Evolutionary conservation across 2,797 vertebrate species (phyloP).

Genomic region (Cossypha caffra): DNA sequence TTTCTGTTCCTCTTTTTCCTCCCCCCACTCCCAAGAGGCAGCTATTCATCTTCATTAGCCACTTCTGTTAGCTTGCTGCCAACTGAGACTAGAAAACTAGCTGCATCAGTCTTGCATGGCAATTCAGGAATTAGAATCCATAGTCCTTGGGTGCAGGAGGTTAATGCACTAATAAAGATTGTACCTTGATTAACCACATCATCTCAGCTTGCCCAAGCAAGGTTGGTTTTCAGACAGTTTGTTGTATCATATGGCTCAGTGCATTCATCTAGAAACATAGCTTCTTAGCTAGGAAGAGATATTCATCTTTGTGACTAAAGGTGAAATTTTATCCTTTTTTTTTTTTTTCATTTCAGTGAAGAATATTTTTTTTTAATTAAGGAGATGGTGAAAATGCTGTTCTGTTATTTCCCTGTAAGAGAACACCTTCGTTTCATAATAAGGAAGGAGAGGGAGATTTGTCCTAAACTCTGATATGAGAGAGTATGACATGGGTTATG

Average conservation of each 20-base stretch:
- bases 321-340: not conserved
- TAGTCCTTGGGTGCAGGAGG: conserved; percentile 66
- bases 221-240: conserved; percentile 27
- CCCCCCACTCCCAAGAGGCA: conserved; percentile 42
- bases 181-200: conserved; percentile 67
- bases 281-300: not conserved
- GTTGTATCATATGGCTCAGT: conserved; percentile 4
- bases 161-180: conserved; percentile 71
- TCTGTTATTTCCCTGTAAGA: not conserved
- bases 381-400: not conserved
- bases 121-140: conserved; percentile 68
- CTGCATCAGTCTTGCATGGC: conserved; percentile 65
- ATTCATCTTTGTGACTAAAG: not conserved
- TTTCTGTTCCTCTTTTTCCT: conserved; percentile 10
- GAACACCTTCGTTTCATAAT: not conserved
- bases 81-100: conserved; percentile 49
- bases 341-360: not conserved
- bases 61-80: conserved; percentile 47
- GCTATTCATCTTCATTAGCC: conserved; percentile 60
- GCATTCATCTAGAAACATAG: not conserved
- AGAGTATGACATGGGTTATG: not conserved
- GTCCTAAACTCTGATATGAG: not conserved
- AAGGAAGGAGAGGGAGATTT: accelerated
- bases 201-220: conserved; percentile 37
- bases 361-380: not conserved